Conservation (phyloP, 2,797 vertebrate genomes). For the Xenops minutus region DNA sequence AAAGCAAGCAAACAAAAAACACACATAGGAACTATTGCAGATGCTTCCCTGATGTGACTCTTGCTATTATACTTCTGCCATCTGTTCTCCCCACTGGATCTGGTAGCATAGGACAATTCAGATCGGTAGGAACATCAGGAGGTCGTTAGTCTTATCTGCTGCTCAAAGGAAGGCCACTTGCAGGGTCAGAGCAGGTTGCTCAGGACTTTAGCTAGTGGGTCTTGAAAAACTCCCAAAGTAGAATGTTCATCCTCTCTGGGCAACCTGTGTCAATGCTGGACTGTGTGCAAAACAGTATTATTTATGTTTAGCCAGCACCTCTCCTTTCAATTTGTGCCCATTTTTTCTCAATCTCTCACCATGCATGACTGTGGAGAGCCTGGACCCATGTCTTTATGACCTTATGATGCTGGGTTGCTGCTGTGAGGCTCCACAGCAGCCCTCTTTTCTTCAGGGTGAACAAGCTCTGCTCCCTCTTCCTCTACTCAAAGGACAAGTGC, state of each 20-base stretch:
- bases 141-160: not conserved
- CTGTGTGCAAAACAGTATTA: not conserved
- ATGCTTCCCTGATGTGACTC: not conserved
- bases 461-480: rapidly evolving
- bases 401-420: not conserved
- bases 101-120: not conserved
- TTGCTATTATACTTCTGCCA: not conserved
- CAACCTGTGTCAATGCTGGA: no score
- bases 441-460: not conserved
- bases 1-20: not conserved
- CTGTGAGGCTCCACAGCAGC: not conserved
- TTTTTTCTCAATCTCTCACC: not conserved
- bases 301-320: not conserved
- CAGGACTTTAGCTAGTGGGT: no score
- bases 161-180: not conserved
- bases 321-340: not conserved
- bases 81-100: not conserved
- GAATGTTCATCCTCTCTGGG: not conserved
- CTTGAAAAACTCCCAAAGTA: not conserved
- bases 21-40: not conserved
- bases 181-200: not conserved
- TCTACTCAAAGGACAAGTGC: not conserved
- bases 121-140: not conserved
- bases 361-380: not conserved
- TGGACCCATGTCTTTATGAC: not conserved